These are phyloP conservation scores for Andrena bicolor DNA, from an alignment of 2,888 invertebrate genomes.

Conservation along the genomic window DNA sequence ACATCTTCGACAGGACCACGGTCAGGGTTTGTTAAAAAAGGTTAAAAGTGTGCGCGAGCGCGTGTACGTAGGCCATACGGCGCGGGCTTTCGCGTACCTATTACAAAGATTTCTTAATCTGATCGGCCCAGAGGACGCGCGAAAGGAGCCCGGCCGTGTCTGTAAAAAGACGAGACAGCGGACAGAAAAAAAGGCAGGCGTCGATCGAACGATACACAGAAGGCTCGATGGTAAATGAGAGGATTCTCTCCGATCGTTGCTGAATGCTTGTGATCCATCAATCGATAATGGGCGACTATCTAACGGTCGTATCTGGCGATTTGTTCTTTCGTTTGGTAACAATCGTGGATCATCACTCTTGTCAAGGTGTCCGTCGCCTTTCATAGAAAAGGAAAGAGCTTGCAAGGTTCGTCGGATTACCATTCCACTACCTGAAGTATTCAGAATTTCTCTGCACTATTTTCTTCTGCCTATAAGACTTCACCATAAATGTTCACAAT, in stretches of 20 bases:
- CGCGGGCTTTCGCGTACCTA: conserved; percentile 52
- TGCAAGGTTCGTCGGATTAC: too few relatives aligned
- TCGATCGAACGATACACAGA: conserved; percentile 56
- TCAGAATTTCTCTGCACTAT: too few relatives aligned
- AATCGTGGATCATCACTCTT: conserved; percentile 4
- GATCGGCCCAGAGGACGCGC: conserved; percentile 54
- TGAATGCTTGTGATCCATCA: conserved; percentile 67
- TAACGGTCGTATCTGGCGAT: conserved; percentile 31
- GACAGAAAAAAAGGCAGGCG: conserved; percentile 36
- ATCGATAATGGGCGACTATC: conserved; percentile 57
- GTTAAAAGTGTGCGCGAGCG: conserved; percentile 18
- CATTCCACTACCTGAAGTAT: too few relatives aligned
- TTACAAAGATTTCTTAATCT: conserved; percentile 61
- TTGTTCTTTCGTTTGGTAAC: conserved; percentile 30
- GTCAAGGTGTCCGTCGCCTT: not conserved
- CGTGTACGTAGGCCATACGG: conserved; percentile 26
- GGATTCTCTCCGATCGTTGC: conserved; percentile 50
- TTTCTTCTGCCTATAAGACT: too few relatives aligned
- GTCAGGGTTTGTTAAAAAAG: conserved; percentile 15
- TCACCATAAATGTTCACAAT: too few relatives aligned
- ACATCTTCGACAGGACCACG: conserved; percentile 28
- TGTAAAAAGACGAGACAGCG: conserved; percentile 50
- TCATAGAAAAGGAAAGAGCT: too few relatives aligned
- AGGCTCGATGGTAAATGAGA: conserved; percentile 53
- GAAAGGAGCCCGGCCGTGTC: conserved; percentile 38